Conservation (phyloP, 1,140 invertebrate genomes). For the Musca vetustissima region DNA sequence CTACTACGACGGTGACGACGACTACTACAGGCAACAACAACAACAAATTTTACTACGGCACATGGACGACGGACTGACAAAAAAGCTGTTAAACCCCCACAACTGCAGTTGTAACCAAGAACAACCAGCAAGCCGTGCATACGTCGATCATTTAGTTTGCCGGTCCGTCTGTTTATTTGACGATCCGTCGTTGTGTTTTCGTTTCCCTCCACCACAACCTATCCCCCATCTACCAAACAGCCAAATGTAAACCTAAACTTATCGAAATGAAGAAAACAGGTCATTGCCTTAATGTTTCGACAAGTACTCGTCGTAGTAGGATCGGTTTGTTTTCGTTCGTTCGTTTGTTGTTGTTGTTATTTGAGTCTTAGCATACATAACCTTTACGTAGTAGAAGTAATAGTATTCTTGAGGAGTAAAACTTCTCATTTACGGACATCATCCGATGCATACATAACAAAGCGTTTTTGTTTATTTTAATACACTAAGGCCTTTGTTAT, state of each 20-base stretch:
- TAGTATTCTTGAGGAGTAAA: not conserved
- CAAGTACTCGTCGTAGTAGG: slow-evolving; percentile 11
- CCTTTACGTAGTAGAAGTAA: not conserved
- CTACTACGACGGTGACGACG: not conserved
- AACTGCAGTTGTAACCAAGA: too few species aligned
- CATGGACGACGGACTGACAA: too few species aligned
- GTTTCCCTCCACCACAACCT: not conserved
- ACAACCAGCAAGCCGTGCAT: too few species aligned
- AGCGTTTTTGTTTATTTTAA: not conserved
- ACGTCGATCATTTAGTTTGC: too few species aligned
- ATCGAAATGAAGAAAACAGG: slow-evolving; percentile 21
- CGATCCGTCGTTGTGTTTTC: not conserved
- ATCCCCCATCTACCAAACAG: not conserved
- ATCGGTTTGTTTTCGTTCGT: too few species aligned
- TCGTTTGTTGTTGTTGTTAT: too few species aligned
- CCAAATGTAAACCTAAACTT: slow-evolving; percentile 22
- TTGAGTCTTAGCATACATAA: too few species aligned
- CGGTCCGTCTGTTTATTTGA: not conserved
- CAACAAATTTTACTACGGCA: not conserved
- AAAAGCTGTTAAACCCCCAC: too few species aligned
- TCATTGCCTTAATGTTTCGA: slow-evolving; percentile 22
- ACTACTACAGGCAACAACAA: not conserved
- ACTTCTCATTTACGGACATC: slow-evolving; percentile 15
- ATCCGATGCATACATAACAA: slow-evolving; percentile 7
- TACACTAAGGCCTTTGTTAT: not conserved